Evolutionary conservation across 2,113 vertebrate species (phyloP).

Genomic region (Otolemur garnettii): DNA sequence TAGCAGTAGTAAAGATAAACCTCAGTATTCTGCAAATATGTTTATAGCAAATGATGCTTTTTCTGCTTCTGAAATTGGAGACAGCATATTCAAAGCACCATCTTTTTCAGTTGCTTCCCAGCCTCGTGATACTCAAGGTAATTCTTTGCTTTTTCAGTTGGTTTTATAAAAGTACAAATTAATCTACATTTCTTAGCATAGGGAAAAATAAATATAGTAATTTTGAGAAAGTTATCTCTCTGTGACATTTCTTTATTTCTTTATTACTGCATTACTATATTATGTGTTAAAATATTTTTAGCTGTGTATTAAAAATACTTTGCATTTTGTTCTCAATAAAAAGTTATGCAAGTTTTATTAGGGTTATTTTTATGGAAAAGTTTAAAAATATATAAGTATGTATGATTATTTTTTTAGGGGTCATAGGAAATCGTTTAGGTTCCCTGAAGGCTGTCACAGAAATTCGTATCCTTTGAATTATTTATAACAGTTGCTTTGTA

Average conservation of each 20-base stretch:
- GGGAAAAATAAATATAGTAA: slow-evolving; percentile 26
- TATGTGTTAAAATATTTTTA: background rate
- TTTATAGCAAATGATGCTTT: slow-evolving; percentile 81
- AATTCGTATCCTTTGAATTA: slow-evolving; percentile 96
- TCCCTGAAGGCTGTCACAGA: slow-evolving; percentile 94
- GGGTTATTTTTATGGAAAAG: slow-evolving; percentile 58
- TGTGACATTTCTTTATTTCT: slow-evolving; percentile 45
- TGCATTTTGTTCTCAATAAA: slow-evolving; percentile 27
- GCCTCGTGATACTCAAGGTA: slow-evolving; percentile 91
- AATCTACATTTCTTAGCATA: slow-evolving; percentile 44
- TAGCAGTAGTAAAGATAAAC: slow-evolving; percentile 78
- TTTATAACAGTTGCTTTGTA: slow-evolving; percentile 18
- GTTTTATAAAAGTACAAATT: slow-evolving; percentile 74
- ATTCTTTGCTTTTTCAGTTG: slow-evolving; percentile 75
- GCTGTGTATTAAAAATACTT: background rate
- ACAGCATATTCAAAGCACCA: slow-evolving; percentile 87
- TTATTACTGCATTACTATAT: slow-evolving; percentile 14
- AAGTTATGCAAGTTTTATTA: slow-evolving; percentile 20
- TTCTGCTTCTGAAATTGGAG: slow-evolving; percentile 84
- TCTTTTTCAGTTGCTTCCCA: slow-evolving; percentile 88
- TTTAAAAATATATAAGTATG: slow-evolving; percentile 34
- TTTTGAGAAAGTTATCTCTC: slow-evolving; percentile 6
- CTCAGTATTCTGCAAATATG: slow-evolving; percentile 83
- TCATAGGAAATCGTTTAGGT: slow-evolving; percentile 84
- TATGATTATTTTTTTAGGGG: slow-evolving; percentile 86